A percentile compares a stretch with the other conserved stretches of the same genome.
Evolutionary conservation across 1,140 invertebrate genomes (phyloP).

Genomic region (Lepidurus arcticus): DNA sequence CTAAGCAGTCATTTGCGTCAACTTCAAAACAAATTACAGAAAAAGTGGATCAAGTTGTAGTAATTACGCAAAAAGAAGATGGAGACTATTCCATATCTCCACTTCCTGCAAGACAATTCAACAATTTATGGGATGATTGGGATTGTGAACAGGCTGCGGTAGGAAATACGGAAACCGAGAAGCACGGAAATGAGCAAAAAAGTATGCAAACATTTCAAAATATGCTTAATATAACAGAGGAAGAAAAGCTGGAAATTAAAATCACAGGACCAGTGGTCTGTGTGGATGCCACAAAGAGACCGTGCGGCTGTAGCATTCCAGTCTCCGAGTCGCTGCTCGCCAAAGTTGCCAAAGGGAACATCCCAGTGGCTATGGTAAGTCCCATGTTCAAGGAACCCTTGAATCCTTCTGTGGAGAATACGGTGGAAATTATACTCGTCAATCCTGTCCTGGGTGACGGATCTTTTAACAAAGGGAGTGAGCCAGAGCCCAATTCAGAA

Average conservation of each 20-base stretch:
- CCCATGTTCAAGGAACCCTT: neutral
- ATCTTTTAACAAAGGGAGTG: neutral
- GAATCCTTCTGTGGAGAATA: neutral
- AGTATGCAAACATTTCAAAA: neutral
- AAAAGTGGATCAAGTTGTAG: no score
- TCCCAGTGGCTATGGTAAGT: neutral
- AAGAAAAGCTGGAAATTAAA: neutral
- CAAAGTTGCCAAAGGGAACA: neutral
- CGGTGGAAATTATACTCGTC: neutral
- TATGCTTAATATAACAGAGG: neutral
- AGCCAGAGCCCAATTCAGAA: neutral
- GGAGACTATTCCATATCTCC: no score
- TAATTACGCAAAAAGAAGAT: neutral
- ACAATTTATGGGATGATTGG: no score
- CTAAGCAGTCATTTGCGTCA: no score
- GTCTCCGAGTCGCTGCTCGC: neutral
- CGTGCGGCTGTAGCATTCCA: neutral
- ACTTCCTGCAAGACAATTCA: no score
- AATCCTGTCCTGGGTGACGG: neutral
- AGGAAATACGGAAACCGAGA: neutral
- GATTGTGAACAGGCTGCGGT: neutral
- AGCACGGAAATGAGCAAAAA: neutral
- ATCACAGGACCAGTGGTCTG: neutral
- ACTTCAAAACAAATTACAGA: no score
- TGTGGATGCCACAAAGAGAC: neutral